phyloP scores from a whole-genome alignment of 2,113 vertebrate genomes.

The Colossoma macropomum region DNA sequence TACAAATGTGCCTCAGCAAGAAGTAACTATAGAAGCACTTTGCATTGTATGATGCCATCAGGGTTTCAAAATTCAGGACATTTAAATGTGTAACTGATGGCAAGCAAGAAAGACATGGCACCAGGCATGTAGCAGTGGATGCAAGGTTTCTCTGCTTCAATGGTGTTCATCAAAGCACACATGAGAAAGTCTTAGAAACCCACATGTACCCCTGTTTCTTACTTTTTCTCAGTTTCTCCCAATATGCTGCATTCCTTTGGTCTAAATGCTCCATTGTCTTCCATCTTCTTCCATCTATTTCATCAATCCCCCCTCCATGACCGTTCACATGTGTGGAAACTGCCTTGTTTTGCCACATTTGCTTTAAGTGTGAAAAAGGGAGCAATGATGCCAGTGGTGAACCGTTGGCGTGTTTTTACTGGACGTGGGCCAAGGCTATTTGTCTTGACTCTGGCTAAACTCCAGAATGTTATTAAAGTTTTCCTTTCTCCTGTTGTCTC shows the following conservation, averaged over 20 bases:
- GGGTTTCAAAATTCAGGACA: not conserved
- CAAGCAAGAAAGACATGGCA: not conserved
- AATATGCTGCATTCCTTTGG: conserved; percentile 4
- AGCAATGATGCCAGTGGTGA: conserved; percentile 49
- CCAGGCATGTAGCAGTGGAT: conserved; percentile 28
- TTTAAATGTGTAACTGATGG: conserved; percentile 33
- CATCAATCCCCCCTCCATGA: not conserved
- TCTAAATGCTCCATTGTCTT: conserved; percentile 21
- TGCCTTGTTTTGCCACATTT: conserved; percentile 44
- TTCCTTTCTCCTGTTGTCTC: conserved; percentile 61
- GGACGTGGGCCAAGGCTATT: conserved; percentile 60
- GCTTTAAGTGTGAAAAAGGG: conserved; percentile 46
- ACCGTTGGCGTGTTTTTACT: conserved; percentile 55
- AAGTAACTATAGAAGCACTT: not conserved
- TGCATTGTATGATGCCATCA: conserved; percentile 7
- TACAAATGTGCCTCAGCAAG: not conserved
- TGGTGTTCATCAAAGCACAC: conserved; percentile 52
- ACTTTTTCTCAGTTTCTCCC: not conserved
- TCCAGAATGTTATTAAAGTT: conserved; percentile 68
- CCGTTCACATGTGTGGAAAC: not conserved
- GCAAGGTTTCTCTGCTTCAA: conserved; percentile 43
- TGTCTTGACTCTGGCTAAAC: conserved; percentile 67
- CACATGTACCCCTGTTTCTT: not conserved
- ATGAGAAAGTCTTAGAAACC: conserved; percentile 1
- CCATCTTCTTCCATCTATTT: not conserved